Base-by-base conservation (phyloP, 1,140 invertebrate species). In the Papilio glaucus region DNA sequence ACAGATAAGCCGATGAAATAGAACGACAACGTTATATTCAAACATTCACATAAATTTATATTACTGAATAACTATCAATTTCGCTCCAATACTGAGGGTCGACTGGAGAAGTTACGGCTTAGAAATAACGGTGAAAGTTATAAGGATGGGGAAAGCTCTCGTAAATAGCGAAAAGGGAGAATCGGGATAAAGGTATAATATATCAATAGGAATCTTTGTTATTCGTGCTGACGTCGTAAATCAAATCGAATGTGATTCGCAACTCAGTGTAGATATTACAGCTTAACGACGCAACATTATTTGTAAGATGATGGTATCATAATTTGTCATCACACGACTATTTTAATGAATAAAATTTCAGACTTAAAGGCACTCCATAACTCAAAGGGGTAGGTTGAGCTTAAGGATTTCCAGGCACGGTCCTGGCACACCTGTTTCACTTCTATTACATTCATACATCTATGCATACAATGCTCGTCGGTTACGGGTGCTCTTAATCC, bases 131-230 rank as follows among this genome's bases (percentile, higher is more conserved):
- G 85, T 86, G 83, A 87, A 91, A 91, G 89, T 92, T 91, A 91
- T 90, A 87, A 86, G 86, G 84, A 87, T 85, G 77, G 85, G 86
- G 86, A 78, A 86, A 83, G 79, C 82, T 88, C 85, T 85, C 88
- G 87, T 92, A 92, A 92, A 92, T 91, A 91, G 87, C 85, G 82
- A 79, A 80, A 83, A 88, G 85, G 86, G 89, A 90, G 84, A 91
- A 91, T 88, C 80, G 82, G 89, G 89, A 93, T 91, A 90, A 91
- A 91, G 88, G 87, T 88, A 93, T 91, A 92, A 92, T 93, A 93
- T 91, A 91, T 91, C 91, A 91, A 91, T 91, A 88, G 83, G 88
- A 88, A 91, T 93, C 89, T 93, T 93, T 93, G 90, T 91, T 93
- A 91, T 91, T 90, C 86, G 87, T 84, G 85, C 81, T 79, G 81